Conservation (phyloP, 2,113 vertebrate species). For the Tachycineta bicolor region DNA sequence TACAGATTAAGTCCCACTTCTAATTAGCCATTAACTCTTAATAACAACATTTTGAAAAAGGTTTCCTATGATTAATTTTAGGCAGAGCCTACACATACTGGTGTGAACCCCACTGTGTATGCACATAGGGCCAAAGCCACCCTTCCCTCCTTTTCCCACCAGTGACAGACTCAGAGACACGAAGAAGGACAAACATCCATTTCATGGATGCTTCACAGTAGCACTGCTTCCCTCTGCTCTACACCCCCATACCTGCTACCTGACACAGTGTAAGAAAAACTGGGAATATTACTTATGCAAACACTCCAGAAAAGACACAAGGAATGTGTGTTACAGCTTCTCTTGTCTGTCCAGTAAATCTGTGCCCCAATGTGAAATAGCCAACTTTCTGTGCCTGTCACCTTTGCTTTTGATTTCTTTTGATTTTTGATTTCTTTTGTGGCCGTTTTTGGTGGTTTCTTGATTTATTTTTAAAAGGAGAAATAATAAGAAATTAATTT, state of each 20-base stretch:
- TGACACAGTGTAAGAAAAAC: not conserved
- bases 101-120: not conserved
- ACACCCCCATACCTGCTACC: not conserved
- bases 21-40: constrained; percentile 55
- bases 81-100: not conserved
- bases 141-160: not conserved
- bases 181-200: not conserved
- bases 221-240: not conserved
- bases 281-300: not conserved
- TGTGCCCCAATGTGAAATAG: not conserved
- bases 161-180: not conserved
- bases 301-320: not conserved
- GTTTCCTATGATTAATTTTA: constrained; percentile 21
- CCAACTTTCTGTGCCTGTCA: not conserved
- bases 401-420: not conserved
- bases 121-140: not conserved
- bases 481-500: not conserved
- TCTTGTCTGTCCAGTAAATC: not conserved
- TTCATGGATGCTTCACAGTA: not conserved
- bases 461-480: not conserved
- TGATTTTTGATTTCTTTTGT: not conserved
- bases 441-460: not conserved
- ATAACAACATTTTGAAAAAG: constrained; percentile 22
- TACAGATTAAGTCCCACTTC: not conserved
- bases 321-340: not conserved